These are phyloP conservation scores for Hemibagrus guttatus DNA, from an alignment of 2,797 vertebrate genomes.

Conservation along the genomic window DNA sequence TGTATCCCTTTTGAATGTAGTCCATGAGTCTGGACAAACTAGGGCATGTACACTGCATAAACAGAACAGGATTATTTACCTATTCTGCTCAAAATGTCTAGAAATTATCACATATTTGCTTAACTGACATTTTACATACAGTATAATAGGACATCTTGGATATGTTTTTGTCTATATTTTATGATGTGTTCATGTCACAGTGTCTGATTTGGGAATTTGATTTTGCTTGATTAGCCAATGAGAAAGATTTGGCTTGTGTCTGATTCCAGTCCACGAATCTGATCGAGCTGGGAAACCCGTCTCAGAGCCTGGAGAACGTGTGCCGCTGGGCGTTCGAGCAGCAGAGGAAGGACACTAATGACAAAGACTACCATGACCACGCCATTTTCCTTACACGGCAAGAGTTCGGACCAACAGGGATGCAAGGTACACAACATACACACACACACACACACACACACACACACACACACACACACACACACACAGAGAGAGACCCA, in stretches of 20 bases:
- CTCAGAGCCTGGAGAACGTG: slow-evolving; percentile 93
- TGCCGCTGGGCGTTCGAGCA: slow-evolving; percentile 95
- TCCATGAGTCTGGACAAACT: not conserved
- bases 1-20: not conserved
- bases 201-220: not conserved
- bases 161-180: no score
- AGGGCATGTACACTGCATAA: not conserved
- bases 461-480: slow-evolving; percentile 9
- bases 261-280: slow-evolving; percentile 84
- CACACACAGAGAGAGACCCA: not conserved
- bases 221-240: not conserved
- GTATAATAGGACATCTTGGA: no score
- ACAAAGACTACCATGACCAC: slow-evolving; percentile 88
- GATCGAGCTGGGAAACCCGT: slow-evolving; percentile 91
- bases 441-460: slow-evolving; percentile 14
- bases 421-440: slow-evolving; percentile 83
- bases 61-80: not conserved
- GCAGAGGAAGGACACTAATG: slow-evolving; percentile 83
- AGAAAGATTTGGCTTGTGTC: not conserved
- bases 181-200: no score
- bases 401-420: slow-evolving; percentile 91
- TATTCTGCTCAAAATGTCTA: not conserved
- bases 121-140: no score
- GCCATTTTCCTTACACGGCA: slow-evolving; percentile 95
- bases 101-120: not conserved